phyloP scores from a whole-genome alignment of 2,888 invertebrate genomes.

The Malacosoma neustria region DNA sequence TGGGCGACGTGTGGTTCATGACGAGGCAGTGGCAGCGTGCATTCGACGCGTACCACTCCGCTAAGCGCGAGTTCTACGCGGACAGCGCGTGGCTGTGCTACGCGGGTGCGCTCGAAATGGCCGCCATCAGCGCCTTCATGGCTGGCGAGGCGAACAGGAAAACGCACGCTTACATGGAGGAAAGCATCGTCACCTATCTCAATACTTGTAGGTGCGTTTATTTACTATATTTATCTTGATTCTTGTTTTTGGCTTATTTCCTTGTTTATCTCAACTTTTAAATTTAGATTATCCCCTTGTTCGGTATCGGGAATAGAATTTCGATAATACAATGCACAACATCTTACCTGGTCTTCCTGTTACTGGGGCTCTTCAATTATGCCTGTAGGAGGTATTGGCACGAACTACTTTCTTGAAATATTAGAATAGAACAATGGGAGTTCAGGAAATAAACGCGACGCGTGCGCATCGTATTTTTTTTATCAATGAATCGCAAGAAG shows the following conservation, averaged over 20 bases:
- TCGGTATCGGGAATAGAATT: no score
- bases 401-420: no score
- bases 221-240: slow-evolving; percentile 3
- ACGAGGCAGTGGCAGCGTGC: slow-evolving; percentile 95
- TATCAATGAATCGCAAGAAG: no score
- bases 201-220: slow-evolving; percentile 86
- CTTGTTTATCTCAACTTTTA: not conserved
- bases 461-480: no score
- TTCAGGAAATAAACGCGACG: no score
- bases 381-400: no score
- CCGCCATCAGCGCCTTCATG: slow-evolving; percentile 93
- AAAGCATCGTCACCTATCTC: slow-evolving; percentile 92
- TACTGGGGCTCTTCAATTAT: no score
- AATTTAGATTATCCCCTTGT: not conserved
- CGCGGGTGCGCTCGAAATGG: slow-evolving; percentile 98
- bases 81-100: slow-evolving; percentile 98
- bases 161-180: slow-evolving; percentile 94
- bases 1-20: slow-evolving; percentile 97
- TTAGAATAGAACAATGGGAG: no score
- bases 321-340: no score
- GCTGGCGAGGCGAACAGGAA: slow-evolving; percentile 85
- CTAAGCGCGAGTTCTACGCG: slow-evolving; percentile 97
- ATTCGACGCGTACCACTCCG: slow-evolving; percentile 94
- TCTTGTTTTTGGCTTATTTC: not conserved
- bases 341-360: no score